phyloP scores from a whole-genome alignment of 1,140 invertebrate species.

The Nomia melanderi region DNA sequence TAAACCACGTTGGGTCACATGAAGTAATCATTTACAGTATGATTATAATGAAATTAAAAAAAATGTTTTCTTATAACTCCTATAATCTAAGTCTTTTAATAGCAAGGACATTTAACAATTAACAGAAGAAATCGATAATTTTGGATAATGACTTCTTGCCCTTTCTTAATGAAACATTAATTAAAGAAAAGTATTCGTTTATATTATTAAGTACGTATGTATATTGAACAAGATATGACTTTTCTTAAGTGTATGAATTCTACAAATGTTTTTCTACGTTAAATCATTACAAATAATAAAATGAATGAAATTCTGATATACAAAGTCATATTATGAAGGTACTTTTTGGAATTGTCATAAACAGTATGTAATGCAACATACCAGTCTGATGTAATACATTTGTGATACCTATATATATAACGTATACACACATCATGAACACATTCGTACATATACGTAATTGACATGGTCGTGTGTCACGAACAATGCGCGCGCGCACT shows the following conservation, averaged over 20 bases:
- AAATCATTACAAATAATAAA: background rate
- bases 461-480: slow-evolving; percentile 8
- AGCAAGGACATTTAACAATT: background rate
- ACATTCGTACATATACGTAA: background rate
- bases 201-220: background rate
- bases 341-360: slow-evolving; percentile 25
- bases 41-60: background rate
- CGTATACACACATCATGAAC: slow-evolving; percentile 2
- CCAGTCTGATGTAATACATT: slow-evolving; percentile 48
- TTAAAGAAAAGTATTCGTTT: background rate
- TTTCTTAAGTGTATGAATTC: background rate
- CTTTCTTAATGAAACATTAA: background rate
- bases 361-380: slow-evolving; percentile 32
- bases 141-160: slow-evolving; percentile 21
- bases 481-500: slow-evolving; percentile 27
- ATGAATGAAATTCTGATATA: background rate
- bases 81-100: background rate
- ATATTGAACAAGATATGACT: background rate
- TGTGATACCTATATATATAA: slow-evolving; percentile 27
- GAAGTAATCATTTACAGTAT: background rate
- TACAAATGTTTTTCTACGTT: background rate
- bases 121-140: slow-evolving; percentile 17
- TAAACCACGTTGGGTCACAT: background rate
- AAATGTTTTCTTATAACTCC: background rate
- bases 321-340: background rate